phyloP scores from a whole-genome alignment of 2,797 vertebrate genomes.

The Cossypha niveicapilla region DNA sequence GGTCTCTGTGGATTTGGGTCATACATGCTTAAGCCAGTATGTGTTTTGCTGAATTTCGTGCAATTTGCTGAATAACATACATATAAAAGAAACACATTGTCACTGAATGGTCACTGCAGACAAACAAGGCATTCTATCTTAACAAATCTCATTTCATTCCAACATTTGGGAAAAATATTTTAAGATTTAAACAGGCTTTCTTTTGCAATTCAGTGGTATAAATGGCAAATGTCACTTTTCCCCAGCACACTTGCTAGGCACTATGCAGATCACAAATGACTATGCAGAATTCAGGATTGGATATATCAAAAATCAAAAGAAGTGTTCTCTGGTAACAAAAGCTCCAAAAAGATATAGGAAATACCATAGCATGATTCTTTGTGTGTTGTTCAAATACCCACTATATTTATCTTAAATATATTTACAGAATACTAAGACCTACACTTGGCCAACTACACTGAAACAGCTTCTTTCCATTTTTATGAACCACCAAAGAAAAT shows the following conservation, averaged over 20 bases:
- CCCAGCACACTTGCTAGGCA: neutral
- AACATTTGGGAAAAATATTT: neutral
- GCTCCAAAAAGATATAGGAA: neutral
- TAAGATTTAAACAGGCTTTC: neutral
- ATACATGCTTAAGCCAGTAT: neutral
- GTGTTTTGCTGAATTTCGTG: neutral
- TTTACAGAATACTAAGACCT: neutral
- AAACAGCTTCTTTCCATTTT: neutral
- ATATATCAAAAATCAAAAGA: neutral
- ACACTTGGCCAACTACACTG: neutral
- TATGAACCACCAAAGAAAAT: neutral
- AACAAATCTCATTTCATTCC: neutral
- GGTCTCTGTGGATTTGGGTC: neutral
- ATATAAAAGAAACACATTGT: neutral
- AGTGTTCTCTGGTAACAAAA: neutral
- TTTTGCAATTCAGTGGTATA: neutral
- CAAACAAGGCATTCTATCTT: neutral
- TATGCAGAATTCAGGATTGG: neutral
- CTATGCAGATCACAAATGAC: neutral
- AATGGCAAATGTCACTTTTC: neutral
- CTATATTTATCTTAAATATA: neutral
- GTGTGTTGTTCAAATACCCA: neutral
- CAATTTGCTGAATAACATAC: neutral
- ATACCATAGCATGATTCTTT: neutral
- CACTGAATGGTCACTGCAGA: neutral